Evolutionary conservation across 2,797 vertebrate species (phyloP), one percentile per base, ranked within the genome.

Genomic region (Premnoplex brunnescens): DNA sequence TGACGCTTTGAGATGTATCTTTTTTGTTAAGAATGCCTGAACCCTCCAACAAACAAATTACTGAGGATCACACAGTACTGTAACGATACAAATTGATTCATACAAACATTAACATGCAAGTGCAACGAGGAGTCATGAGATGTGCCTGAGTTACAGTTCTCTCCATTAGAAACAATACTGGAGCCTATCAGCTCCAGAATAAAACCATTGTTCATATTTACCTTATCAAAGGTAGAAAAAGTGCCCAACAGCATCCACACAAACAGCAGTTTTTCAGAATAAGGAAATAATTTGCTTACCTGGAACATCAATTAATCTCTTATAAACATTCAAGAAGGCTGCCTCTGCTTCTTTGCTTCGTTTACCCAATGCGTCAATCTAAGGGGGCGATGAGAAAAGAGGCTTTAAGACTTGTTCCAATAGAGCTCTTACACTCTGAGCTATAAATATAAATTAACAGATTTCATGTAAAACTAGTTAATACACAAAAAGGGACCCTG

Each of bases 321-420:
- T 99, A 97, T 99, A 99, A 96, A 99, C 99, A 96, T 99, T 99
- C 98, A 99, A 98, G 98, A 99, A 99, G 97, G 99, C 99, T 88
- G 99, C 99, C 98, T 99, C 99, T 91, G 99, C 99, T 98, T 99
- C 99, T 98, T 99, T 99, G 98, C 99, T 99, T 98, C 99, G 98
- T 98, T 99, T 99, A 97, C 99, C 99, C 98, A 99, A 97, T 85
- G 99, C 99, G 96, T 99, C 99, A 60, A 99, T 99, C 99, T 99
- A 96, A 81, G 95, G 54, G 44, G 36, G 41, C 32, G 17, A 83
- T 55, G 71, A 94, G 79, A 87, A 84, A 96, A 94, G 63, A 64
- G 39, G 51, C 52, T 74, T 91, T 97, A 87, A 97, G 71, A 62
- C 49, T 76, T 63, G 44, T 72, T 88, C 62, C 84, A 91, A 34